Conservation (phyloP, 92 coral and sea anemone genomes). For the Micromussa lordhowensis region DNA sequence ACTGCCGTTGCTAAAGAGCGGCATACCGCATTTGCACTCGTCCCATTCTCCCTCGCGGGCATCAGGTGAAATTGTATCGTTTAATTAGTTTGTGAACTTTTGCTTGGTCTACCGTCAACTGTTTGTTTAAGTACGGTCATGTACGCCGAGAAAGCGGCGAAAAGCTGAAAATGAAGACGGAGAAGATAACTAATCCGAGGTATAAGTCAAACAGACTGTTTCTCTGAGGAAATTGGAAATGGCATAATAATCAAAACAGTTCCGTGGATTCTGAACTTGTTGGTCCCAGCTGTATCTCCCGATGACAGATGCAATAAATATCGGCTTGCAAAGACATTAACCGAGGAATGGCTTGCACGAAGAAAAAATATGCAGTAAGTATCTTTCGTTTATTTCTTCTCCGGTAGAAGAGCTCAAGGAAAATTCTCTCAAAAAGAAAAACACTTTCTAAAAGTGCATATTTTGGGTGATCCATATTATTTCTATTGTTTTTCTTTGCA, state of each 20-base stretch:
- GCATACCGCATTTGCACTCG: neutral
- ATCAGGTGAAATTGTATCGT: neutral
- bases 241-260: neutral
- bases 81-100: neutral
- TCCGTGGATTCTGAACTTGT: neutral
- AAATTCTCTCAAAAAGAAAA: neutral
- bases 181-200: neutral
- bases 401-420: neutral
- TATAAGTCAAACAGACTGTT: neutral
- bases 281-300: neutral
- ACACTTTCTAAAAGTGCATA: neutral
- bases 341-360: neutral
- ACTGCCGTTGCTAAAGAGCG: neutral
- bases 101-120: neutral
- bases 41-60: constrained; percentile 3
- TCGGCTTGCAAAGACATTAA: neutral
- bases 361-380: constrained; percentile 18
- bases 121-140: constrained; percentile 17
- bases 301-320: neutral
- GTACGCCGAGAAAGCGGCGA: neutral
- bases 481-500: neutral
- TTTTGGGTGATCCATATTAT: neutral
- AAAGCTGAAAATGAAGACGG: neutral
- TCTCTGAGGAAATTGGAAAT: neutral
- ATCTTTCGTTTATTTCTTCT: neutral